phyloP scores from a whole-genome alignment of 2,888 invertebrate species.

The Heliconius erato region DNA sequence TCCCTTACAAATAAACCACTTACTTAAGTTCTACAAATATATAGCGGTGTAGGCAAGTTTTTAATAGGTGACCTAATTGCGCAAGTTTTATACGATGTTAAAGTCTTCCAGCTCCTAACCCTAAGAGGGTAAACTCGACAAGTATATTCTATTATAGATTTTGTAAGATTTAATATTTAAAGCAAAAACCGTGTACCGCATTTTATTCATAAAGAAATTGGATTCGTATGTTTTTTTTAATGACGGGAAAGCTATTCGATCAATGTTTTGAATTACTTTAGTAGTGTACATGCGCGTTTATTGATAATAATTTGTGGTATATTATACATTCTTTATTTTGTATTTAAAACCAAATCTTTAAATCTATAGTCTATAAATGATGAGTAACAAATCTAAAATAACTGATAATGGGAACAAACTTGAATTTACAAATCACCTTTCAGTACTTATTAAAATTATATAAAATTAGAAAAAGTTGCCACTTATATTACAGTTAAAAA shows the following conservation, averaged over 20 bases:
- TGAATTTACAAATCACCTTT: background rate
- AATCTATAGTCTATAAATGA: background rate
- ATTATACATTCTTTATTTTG: background rate
- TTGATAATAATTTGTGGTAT: background rate
- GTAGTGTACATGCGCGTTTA: background rate
- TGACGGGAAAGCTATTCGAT: slow-evolving; percentile 2
- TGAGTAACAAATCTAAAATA: background rate
- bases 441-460: background rate
- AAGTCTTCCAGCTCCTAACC: slow-evolving; percentile 32
- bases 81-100: slow-evolving; percentile 41
- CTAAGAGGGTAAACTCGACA: slow-evolving; percentile 32
- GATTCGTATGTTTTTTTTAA: background rate
- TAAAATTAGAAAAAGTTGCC: background rate
- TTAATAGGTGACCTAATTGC: slow-evolving; percentile 42
- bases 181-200: background rate
- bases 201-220: background rate
- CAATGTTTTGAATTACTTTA: slow-evolving; percentile 10
- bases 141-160: slow-evolving; percentile 27
- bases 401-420: background rate
- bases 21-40: slow-evolving; percentile 14
- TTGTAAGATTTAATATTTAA: slow-evolving; percentile 11
- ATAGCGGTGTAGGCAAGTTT: slow-evolving; percentile 2
- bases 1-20: slow-evolving; percentile 14
- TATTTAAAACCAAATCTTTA: background rate
- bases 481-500: too few relatives aligned